Evolutionary conservation across 2,113 vertebrate species (phyloP), one percentile per base, ranked within the genome.

Genomic region (Lycaon pictus): DNA sequence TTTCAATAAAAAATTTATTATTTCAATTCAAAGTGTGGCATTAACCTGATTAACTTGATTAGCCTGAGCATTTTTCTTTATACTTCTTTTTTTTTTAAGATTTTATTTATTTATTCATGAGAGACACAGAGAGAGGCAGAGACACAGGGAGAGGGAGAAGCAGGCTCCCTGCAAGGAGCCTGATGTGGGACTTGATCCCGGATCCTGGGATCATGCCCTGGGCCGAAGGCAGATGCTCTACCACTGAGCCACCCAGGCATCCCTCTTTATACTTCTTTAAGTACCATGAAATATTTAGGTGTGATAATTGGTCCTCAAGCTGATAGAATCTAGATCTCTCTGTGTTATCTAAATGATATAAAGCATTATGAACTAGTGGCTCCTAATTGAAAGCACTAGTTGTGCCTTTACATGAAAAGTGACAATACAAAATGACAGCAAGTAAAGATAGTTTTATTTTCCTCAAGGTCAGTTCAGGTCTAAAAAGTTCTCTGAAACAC

Each of bases 251-350:
- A 43, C 43, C 43, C 43, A 43, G 43, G 2, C 65, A 29, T 85
- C 79, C 90, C 80, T 72, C 60, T 89, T 77, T 67, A n/a, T 72
- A 82, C 22, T 32, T 90, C 5, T 96, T 82, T 71, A 53, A 51
- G 32, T 88, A 22, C 69, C 19, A 65, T 65, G 35, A 81, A 51
- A 60, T 3, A 87, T 83, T 58, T 80, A 72, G 22, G 11, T 11
- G 56, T 90, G 29, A 43, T 25, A n/a, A 7, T 51, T 91, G 56
- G 3, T 87, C 88, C 5, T 83, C 27, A 74, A 60, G 53, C 9
- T 82, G 55, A 20, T 13, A 43, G 1, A 74, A 58, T 84, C 35
- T 96, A 53, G 63, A 71, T 84, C 60, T 93, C n/a, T 79, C n/a
- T 93, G 11, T 63, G 27, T 69, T 74, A 48, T 13, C 12, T 84